Evolutionary conservation across 2,113 vertebrate genomes (phyloP), one percentile per base, ranked within the genome.

Genomic region (Notechis scutatus): DNA sequence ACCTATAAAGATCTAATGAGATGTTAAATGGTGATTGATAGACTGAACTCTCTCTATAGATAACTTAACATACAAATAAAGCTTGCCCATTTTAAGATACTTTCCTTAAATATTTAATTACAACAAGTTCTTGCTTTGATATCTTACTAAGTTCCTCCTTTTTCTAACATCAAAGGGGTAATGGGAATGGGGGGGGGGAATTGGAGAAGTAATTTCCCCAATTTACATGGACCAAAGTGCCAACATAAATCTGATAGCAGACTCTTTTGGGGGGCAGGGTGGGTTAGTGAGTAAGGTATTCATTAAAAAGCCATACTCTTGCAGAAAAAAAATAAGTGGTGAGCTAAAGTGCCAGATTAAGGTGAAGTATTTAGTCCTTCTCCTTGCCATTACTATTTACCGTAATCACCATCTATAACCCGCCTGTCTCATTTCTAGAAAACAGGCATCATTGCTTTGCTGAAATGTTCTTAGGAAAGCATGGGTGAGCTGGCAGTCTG

Each of bases 151-250:
- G 3, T 26, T 45, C 21, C 57, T 55, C 3, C 57, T 42, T 64
- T 64, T n/a, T 26, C 26, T 1, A 64, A 29, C 26, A 64, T 64
- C 61, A 64, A 64, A n/a, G 61, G 14, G 3, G 8, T 57, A 90
- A 64, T 47, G 92, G 0, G 74, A 81, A 20, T 20, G 10, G 11
- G 18, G 1, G 18, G 23, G 5, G 39, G 39, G 39, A 39, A 21
- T 56, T 21, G 10, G 26, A 18, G 18, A n/a, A 23, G 29, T 34
- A 52, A 69, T 12, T 47, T 24, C 1, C 89, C 4, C 1, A 4
- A 89, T 95, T 95, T 90, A 55, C 14, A 52, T 81, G 61, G 61
- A 61, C 59, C 93, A 55, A 95, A 95, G 91, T 34, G 88, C 1
- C 47, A 92, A 5, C 8, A 15, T 90, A 64, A 74, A 61, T 91